phyloP scores from a whole-genome alignment of 2,797 vertebrate species.

The Caiman crocodilus region DNA sequence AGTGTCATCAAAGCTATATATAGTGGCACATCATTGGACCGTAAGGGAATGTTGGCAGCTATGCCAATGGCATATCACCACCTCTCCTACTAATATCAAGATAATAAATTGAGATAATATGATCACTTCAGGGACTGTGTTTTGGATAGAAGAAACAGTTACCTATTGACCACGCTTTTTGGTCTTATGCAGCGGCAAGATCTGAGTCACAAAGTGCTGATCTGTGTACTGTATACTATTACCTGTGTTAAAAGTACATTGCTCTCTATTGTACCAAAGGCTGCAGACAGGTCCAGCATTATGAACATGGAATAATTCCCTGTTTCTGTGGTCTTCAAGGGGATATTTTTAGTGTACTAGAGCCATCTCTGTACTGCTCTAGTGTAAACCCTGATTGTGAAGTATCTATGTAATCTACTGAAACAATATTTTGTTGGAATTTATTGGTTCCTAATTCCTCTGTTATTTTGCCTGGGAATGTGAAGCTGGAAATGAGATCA shows the following conservation, averaged over 20 bases:
- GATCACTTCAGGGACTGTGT: neutral
- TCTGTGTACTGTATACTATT: neutral
- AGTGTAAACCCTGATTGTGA: neutral
- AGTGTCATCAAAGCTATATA: neutral
- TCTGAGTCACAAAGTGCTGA: rapidly evolving
- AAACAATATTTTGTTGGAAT: neutral
- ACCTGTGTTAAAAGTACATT: too few relatives aligned
- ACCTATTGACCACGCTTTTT: rapidly evolving
- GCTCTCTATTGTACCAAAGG: too few relatives aligned
- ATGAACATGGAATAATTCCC: neutral
- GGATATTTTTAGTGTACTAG: neutral
- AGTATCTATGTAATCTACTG: rapidly evolving
- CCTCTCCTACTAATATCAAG: neutral
- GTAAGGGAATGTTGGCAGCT: neutral
- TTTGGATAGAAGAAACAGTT: neutral
- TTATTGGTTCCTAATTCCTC: neutral
- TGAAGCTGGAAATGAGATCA: neutral
- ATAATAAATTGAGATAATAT: neutral
- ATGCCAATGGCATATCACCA: rapidly evolving
- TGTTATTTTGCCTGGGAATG: neutral
- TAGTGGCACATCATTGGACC: rapidly evolving
- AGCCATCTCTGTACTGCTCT: neutral
- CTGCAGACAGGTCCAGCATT: rapidly evolving
- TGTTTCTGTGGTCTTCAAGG: rapidly evolving
- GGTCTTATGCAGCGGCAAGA: neutral